Percentiles rank a stretch among this genome's conserved stretches.
phyloP scores from a whole-genome alignment of 2,797 vertebrate species.

The Enteromius fasciolatus region DNA sequence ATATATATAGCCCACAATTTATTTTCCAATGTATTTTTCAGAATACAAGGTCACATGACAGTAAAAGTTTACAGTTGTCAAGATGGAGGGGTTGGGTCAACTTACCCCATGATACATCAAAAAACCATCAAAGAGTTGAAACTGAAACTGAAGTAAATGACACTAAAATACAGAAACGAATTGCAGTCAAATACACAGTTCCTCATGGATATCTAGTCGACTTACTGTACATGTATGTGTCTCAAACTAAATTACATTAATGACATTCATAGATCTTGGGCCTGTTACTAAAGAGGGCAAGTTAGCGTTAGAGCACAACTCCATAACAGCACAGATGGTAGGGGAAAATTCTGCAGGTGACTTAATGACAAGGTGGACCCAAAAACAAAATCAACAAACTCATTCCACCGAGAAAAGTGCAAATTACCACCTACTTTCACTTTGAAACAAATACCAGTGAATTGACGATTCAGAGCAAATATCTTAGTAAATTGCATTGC shows the following conservation, averaged over 20 bases:
- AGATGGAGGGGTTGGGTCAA: neutral
- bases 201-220: neutral
- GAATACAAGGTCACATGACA: neutral
- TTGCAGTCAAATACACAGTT: neutral
- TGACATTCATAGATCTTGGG: neutral
- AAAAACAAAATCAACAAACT: too few relatives aligned
- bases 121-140: neutral
- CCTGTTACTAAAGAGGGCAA: too few relatives aligned
- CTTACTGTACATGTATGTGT: neutral
- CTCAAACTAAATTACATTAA: neutral
- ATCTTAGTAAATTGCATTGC: neutral
- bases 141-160: neutral
- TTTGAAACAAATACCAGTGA: neutral
- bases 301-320: too few relatives aligned
- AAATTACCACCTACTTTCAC: too few relatives aligned
- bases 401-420: too few relatives aligned
- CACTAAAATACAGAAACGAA: neutral
- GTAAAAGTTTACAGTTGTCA: neutral
- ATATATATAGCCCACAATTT: too few relatives aligned
- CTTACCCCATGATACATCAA: neutral
- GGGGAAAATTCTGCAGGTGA: too few relatives aligned
- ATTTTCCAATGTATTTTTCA: neutral
- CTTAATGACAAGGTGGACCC: too few relatives aligned
- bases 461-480: neutral
- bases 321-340: too few relatives aligned